Percentiles rank a stretch among this genome's conserved stretches.
Conservation (phyloP, 2,113 vertebrate genomes). For the Nycticryphes semicollaris region DNA sequence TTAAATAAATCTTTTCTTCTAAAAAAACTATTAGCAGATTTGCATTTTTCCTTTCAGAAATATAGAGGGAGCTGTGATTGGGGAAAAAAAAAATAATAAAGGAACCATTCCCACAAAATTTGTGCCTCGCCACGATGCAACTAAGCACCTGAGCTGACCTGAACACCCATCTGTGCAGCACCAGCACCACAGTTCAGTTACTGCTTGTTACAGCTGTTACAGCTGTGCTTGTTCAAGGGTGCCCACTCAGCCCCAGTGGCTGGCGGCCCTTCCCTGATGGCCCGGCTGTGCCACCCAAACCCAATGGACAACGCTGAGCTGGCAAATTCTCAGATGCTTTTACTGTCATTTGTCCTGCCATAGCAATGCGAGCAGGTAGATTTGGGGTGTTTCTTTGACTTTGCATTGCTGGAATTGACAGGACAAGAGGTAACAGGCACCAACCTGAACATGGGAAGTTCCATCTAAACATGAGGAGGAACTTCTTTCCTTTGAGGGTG, state of each 20-base stretch:
- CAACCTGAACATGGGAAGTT: no score
- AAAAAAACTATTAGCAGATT: neutral
- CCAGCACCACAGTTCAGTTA: no score
- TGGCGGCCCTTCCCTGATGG: neutral
- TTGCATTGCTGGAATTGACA: neutral
- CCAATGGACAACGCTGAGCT: accelerated
- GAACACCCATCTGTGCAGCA: neutral
- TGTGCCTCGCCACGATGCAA: accelerated
- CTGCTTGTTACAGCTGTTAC: no score
- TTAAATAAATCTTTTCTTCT: neutral
- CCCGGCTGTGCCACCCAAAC: accelerated
- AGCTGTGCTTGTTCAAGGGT: accelerated
- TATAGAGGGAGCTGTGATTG: neutral
- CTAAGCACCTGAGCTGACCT: neutral
- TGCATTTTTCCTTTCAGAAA: neutral
- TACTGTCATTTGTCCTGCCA: neutral
- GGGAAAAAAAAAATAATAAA: neutral
- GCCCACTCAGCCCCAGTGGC: accelerated
- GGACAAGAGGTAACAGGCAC: no score
- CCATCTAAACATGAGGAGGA: no score
- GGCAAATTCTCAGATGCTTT: neutral
- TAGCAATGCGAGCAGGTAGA: neutral
- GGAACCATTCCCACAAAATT: neutral
- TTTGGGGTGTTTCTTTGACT: neutral
- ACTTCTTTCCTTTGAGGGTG: no score